A percentile compares a stretch with the other conserved stretches of the same genome.
Conservation (phyloP, 2,113 vertebrate genomes). For the Zosterops pallidus region DNA sequence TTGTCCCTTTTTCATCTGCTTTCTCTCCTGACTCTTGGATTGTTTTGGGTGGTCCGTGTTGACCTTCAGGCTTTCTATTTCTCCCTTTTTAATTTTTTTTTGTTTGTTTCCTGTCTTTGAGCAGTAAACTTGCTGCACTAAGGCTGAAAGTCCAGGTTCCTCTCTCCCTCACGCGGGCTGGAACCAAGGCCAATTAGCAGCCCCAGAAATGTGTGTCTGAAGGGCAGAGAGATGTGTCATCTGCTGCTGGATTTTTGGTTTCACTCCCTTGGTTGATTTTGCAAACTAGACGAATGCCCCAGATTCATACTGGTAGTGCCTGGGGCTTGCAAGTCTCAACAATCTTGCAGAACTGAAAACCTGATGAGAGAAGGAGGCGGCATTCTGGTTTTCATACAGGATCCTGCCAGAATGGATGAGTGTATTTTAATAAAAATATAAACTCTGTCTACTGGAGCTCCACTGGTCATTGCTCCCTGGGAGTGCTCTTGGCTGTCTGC, state of each 20-base stretch:
- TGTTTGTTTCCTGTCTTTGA: neutral
- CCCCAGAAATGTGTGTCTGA: fast-evolving
- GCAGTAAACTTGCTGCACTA: neutral
- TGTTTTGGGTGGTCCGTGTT: conserved; percentile 49
- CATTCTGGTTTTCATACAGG: neutral
- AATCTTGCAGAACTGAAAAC: neutral
- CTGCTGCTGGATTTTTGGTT: neutral
- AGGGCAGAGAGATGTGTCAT: neutral
- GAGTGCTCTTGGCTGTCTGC: neutral
- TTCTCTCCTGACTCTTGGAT: conserved; percentile 10
- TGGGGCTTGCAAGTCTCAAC: neutral
- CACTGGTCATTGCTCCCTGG: neutral
- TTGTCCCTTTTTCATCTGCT: conserved; percentile 42
- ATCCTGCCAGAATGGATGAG: neutral
- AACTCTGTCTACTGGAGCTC: neutral
- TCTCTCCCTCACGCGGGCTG: neutral
- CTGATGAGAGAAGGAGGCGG: neutral
- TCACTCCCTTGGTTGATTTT: neutral
- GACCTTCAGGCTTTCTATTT: conserved; percentile 24
- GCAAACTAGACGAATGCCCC: neutral
- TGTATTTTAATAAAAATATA: neutral
- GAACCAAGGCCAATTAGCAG: neutral
- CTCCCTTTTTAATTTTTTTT: neutral
- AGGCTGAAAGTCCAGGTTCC: conserved; percentile 36
- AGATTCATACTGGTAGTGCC: neutral